Evolutionary conservation across 2,797 vertebrate genomes (phyloP).

Genomic region (Rhinoraja longicauda): DNA sequence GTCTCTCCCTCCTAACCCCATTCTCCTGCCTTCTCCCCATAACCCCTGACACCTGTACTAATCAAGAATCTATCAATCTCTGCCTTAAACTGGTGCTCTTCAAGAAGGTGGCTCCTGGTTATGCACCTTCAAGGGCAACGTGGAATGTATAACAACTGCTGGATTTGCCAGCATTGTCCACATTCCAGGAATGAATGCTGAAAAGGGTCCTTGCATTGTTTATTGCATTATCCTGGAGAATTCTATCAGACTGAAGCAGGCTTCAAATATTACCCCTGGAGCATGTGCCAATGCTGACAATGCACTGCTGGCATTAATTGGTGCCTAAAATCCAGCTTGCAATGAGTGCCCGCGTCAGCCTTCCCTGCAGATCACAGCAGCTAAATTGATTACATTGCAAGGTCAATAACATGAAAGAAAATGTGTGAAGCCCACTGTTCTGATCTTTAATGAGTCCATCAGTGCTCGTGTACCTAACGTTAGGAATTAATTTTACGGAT

Average conservation of each 20-base stretch:
- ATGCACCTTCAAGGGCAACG: too few relatives aligned
- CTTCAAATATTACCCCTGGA: not conserved
- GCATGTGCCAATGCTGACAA: not conserved
- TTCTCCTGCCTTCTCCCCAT: too few relatives aligned
- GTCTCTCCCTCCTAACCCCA: too few relatives aligned
- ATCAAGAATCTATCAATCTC: too few relatives aligned
- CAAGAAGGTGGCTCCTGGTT: too few relatives aligned
- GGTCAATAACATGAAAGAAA: not conserved
- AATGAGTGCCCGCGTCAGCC: not conserved
- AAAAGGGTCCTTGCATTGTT: not conserved
- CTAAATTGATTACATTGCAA: not conserved
- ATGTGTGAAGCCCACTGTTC: conserved; percentile 4
- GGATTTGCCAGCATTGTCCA: not conserved
- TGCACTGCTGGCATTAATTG: not conserved
- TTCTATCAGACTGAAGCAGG: not conserved
- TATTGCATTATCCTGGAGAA: not conserved
- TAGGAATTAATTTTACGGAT: conserved; percentile 25
- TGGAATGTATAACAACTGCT: too few relatives aligned
- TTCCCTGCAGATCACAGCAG: not conserved
- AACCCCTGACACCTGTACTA: too few relatives aligned
- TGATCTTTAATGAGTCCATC: conserved; percentile 18
- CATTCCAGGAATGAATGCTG: not conserved
- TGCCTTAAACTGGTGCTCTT: too few relatives aligned
- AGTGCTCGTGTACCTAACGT: not conserved
- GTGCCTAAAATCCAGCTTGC: not conserved